Evolutionary conservation across 1,140 invertebrate species (phyloP).

Genomic region (Triops cancriformis): DNA sequence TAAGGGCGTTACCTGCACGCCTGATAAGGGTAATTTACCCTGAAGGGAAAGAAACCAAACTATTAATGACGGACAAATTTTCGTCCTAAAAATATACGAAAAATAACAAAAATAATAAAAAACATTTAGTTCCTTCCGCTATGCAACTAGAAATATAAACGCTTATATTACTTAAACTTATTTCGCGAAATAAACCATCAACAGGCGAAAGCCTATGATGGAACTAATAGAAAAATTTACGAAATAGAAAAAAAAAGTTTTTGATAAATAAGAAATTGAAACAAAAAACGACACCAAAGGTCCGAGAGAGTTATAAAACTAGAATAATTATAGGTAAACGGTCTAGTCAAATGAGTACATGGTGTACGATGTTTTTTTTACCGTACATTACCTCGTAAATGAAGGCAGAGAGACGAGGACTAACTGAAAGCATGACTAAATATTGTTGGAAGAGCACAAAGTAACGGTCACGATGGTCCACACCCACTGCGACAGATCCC

Average conservation of each 20-base stretch:
- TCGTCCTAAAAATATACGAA: too few species aligned
- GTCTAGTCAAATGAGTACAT: too few species aligned
- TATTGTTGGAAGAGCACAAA: constrained; percentile 83
- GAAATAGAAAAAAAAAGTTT: background rate
- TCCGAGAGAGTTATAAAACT: background rate
- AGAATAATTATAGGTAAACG: background rate
- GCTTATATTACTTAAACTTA: too few species aligned
- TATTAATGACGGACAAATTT: background rate
- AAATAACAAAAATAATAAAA: too few species aligned
- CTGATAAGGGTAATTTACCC: constrained; percentile 82
- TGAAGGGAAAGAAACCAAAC: constrained; percentile 42
- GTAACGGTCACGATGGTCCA: constrained; percentile 77
- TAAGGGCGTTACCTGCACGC: constrained; percentile 63
- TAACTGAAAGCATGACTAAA: constrained; percentile 81
- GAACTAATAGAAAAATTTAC: background rate
- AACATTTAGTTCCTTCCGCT: too few species aligned
- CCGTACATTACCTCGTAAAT: constrained; percentile 75
- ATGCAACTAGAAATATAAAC: too few species aligned
- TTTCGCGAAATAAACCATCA: too few species aligned
- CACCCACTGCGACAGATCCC: constrained; percentile 41
- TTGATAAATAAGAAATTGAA: background rate
- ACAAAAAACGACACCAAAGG: background rate
- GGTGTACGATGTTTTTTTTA: too few species aligned
- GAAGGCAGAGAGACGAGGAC: constrained; percentile 84
- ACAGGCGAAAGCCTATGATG: too few species aligned